Conservation (phyloP, 2,113 vertebrate species). For the Anas platyrhynchos region DNA sequence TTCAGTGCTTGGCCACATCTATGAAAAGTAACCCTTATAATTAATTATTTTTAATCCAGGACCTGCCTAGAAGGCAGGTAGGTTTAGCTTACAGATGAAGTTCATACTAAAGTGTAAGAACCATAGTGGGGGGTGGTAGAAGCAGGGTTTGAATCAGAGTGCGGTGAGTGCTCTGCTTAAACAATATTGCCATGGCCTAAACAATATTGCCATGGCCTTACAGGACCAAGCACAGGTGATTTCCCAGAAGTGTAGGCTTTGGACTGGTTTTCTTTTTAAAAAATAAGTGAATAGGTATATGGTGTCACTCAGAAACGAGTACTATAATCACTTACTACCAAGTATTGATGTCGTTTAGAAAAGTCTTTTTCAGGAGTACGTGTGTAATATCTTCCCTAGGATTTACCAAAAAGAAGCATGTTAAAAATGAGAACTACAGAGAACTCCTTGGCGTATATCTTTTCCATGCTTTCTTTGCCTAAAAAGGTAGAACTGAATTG, state of each 20-base stretch:
- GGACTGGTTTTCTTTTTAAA: not conserved
- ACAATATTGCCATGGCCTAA: not conserved
- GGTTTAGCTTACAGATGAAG: too few relatives aligned
- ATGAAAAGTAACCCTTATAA: rapidly evolving
- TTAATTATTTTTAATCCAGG: not conserved
- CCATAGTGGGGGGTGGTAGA: too few relatives aligned
- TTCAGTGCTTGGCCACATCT: not conserved
- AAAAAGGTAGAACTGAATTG: constrained; percentile 1
- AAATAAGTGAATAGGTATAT: not conserved
- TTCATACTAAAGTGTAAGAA: not conserved
- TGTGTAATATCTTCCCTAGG: not conserved
- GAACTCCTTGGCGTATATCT: not conserved
- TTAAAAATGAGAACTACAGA: rapidly evolving
- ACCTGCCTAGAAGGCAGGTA: too few relatives aligned
- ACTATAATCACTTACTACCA: not conserved
- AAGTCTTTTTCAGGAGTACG: not conserved
- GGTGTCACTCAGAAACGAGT: not conserved
- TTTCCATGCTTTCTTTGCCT: not conserved
- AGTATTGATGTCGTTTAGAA: rapidly evolving
- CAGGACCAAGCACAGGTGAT: not conserved
- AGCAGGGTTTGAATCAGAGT: not conserved
- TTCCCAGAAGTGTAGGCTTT: not conserved
- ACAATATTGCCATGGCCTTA: not conserved
- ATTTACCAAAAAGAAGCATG: not conserved
- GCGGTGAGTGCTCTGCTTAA: not conserved